Evolutionary conservation across 35 echinoderm and acorn worm genomes (phyloP).

Genomic region (Antedon bifida): DNA sequence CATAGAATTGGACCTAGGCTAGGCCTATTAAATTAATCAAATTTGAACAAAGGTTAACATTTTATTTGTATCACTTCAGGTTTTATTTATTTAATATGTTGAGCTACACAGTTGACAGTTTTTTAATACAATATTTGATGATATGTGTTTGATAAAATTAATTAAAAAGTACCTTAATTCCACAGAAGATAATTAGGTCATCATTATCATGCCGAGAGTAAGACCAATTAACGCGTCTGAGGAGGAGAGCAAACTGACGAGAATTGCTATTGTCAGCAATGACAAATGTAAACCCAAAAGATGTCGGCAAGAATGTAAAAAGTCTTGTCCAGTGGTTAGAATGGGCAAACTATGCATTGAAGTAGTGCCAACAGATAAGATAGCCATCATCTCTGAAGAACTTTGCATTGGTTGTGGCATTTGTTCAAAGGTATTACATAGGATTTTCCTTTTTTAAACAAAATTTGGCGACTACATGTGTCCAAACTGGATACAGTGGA

Average conservation of each 20-base stretch:
- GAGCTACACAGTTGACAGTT: too few species aligned
- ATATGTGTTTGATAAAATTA: neutral
- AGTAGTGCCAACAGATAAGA: slow-evolving; percentile 59
- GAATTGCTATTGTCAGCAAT: slow-evolving; percentile 94
- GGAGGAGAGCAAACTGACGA: slow-evolving; percentile 53
- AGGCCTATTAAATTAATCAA: too few species aligned
- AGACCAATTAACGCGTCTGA: neutral
- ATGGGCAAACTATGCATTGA: slow-evolving; percentile 99
- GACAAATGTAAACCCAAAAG: slow-evolving; percentile 98
- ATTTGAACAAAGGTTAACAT: too few species aligned
- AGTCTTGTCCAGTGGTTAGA: slow-evolving; percentile 91
- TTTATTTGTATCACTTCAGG: too few species aligned
- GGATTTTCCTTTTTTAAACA: slow-evolving; percentile 9
- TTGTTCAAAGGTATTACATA: slow-evolving; percentile 86
- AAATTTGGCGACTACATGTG: neutral
- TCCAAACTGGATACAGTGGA: too few species aligned
- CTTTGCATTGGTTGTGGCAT: slow-evolving; percentile 99
- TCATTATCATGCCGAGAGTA: neutral
- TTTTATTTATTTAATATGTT: too few species aligned
- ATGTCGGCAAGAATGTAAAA: slow-evolving; percentile 91
- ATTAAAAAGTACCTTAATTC: too few species aligned
- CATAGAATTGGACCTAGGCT: too few species aligned
- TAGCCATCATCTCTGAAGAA: slow-evolving; percentile 75
- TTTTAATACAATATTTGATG: too few species aligned
- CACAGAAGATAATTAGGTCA: neutral